Conservation (phyloP, 1,140 invertebrate species). For the Musca domestica region DNA sequence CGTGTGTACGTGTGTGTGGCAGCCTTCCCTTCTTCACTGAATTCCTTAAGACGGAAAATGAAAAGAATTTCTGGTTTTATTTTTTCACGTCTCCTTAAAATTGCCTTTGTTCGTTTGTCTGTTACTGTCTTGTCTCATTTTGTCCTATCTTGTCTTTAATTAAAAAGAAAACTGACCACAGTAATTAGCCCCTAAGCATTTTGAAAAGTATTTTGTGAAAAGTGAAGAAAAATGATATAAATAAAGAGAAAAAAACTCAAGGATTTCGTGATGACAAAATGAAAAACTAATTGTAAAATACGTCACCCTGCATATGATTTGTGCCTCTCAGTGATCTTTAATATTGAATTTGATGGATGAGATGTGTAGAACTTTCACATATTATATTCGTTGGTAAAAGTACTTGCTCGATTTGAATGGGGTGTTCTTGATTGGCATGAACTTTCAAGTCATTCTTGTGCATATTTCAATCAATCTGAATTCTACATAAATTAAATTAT, state of each 20-base stretch:
- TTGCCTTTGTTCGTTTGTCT: conserved; percentile 15
- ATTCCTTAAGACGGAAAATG: background rate
- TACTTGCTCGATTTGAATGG: too few relatives aligned
- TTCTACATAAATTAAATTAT: too few relatives aligned
- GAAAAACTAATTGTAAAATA: too few relatives aligned
- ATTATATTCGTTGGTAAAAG: too few relatives aligned
- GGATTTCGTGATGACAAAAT: too few relatives aligned
- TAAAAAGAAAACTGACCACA: conserved; percentile 18
- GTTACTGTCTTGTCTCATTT: conserved; percentile 20
- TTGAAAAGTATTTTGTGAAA: background rate
- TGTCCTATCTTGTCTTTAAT: conserved; percentile 21
- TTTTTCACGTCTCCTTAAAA: background rate
- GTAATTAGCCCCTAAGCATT: conserved; percentile 14
- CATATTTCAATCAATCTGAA: too few relatives aligned
- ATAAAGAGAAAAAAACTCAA: background rate
- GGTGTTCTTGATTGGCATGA: too few relatives aligned
- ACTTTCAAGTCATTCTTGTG: too few relatives aligned
- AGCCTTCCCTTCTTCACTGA: background rate
- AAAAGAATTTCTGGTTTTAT: background rate
- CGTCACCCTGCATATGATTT: too few relatives aligned
- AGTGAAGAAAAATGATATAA: background rate
- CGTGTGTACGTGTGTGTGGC: background rate
- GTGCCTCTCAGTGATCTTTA: too few relatives aligned
- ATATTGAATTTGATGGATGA: too few relatives aligned
- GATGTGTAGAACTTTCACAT: too few relatives aligned